Evolutionary conservation across 2,797 vertebrate species (phyloP), one percentile per base, ranked within the genome.

Genomic region (Gallinago stenura): DNA sequence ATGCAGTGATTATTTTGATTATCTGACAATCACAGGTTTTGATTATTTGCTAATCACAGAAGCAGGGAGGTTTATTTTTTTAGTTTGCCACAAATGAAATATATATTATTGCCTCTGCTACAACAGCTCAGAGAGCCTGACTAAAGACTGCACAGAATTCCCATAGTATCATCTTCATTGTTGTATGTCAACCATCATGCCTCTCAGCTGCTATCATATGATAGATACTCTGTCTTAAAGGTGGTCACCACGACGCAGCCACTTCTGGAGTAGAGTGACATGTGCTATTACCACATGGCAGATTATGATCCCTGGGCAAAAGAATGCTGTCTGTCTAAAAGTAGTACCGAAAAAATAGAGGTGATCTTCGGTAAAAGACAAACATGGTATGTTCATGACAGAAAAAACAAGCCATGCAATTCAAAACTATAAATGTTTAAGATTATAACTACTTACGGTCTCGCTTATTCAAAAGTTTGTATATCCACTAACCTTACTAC

Each of bases 301-400:
- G 92, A 96, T 94, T 89, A 95, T 85, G 92, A 96, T 87, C 75
- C 64, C 60, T 26, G 17, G 35, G 86, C 66, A 84, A 75, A 92
- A 90, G 77, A 93, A 73, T 77, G 73, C 19, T 90, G 72, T 88
- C 70, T 83, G 2, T 78, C 70, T 83, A 30, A 92, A 96, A 83
- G 75, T 28, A 68, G 39, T 71, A 65, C 48, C 78, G 75, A 77
- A 83, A 60, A 89, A 93, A 93, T 46, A 66, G 60, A 85, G 21
- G 41, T 46, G 37, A 87, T 77, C 48, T 43, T 60, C 75, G 85
- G 64, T 50, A 84, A 94, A 71, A 87, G 70, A 87, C 39, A 92
- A 82, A 76, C 28, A 30, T 18, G 31, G 54, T 51, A 58, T 31
- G 66, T 70, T 87, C 70, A 48, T 41, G 48, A 82, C 62, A 79